Percentiles rank a stretch among this genome's conserved stretches.
Evolutionary conservation across 2,797 vertebrate species (phyloP).

Genomic region (Pterois miles): DNA sequence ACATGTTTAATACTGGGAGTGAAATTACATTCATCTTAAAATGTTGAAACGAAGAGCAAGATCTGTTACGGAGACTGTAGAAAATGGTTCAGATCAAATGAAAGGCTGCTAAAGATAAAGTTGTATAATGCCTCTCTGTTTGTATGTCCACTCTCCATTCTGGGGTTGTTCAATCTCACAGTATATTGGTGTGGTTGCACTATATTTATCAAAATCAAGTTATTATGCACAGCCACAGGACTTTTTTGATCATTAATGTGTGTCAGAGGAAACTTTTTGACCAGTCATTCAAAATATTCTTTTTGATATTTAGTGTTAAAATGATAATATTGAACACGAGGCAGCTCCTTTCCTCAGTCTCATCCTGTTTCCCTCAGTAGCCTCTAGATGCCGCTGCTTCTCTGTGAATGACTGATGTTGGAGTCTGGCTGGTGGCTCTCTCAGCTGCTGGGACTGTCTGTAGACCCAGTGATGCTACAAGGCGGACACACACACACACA

Average conservation of each 20-base stretch:
- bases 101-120: neutral
- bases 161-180: no score
- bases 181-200: no score
- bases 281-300: neutral
- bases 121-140: neutral
- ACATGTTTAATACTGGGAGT: neutral
- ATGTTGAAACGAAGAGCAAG: neutral
- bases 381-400: conserved; percentile 43
- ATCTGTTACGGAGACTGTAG: neutral
- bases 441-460: neutral
- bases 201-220: no score
- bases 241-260: neutral
- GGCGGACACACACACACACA: conserved; percentile 1
- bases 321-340: neutral
- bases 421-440: neutral
- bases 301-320: neutral
- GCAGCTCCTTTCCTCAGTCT: neutral
- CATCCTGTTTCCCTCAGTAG: neutral
- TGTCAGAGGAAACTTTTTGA: neutral
- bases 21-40: neutral
- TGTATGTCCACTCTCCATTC: neutral
- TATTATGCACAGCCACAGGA: neutral
- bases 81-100: neutral
- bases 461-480: neutral
- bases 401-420: neutral